These are phyloP conservation scores for Leptopterna dolabrata DNA, from an alignment of 2,888 invertebrate genomes.

Conservation along the genomic window DNA sequence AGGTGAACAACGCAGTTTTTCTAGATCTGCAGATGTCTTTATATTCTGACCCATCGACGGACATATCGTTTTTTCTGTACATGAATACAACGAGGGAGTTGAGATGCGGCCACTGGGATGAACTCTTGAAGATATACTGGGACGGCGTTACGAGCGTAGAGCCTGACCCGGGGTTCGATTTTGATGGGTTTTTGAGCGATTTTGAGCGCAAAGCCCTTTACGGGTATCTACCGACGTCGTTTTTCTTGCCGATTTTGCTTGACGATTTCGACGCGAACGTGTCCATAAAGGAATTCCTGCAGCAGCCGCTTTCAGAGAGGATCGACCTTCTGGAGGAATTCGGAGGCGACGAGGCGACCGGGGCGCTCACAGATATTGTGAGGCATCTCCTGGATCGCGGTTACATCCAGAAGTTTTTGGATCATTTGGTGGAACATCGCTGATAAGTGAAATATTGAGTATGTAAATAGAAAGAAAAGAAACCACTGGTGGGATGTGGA, in stretches of 20 bases:
- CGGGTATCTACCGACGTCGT: constrained; percentile 56
- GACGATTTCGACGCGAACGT: constrained; percentile 21
- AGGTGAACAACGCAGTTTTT: constrained; percentile 65
- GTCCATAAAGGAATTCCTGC: constrained; percentile 21
- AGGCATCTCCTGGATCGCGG: constrained; percentile 10
- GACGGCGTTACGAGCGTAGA: constrained; percentile 38
- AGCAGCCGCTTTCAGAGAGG: constrained; percentile 22
- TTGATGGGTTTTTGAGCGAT: constrained; percentile 50
- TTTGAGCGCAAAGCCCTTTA: constrained; percentile 57
- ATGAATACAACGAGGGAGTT: constrained; percentile 65
- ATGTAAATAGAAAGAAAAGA: too few species aligned
- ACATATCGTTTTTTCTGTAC: constrained; percentile 66
- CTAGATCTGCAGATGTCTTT: constrained; percentile 66
- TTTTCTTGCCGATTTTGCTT: constrained; percentile 57
- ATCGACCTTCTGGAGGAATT: neutral
- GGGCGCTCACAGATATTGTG: neutral
- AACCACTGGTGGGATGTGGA: too few species aligned
- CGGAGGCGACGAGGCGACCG: constrained; percentile 20
- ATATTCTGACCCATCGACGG: constrained; percentile 66
- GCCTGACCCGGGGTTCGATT: constrained; percentile 35
- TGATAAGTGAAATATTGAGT: neutral
- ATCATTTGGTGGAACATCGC: neutral
- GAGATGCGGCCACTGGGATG: constrained; percentile 63
- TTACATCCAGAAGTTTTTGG: neutral
- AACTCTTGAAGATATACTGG: constrained; percentile 64